These are phyloP conservation scores for Cnemophilus loriae DNA, from an alignment of 2,113 vertebrate species.

Conservation along the genomic window DNA sequence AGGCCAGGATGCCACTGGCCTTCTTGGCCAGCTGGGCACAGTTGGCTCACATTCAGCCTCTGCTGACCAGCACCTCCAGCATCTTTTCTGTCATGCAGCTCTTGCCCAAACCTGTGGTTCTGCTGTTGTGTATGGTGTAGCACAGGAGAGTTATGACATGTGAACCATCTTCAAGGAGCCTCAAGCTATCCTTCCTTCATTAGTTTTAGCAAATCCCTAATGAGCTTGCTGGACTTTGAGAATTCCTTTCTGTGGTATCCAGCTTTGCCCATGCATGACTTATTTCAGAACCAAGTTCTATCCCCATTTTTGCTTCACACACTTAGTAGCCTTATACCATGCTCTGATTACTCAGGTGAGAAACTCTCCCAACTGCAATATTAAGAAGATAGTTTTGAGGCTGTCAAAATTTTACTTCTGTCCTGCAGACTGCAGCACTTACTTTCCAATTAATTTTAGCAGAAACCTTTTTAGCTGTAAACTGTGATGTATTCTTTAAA, in stretches of 20 bases:
- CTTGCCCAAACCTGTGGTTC: background rate
- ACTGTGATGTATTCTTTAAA: background rate
- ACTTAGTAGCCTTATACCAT: background rate
- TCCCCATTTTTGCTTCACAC: background rate
- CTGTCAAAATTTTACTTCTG: background rate
- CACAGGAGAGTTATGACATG: background rate
- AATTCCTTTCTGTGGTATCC: background rate
- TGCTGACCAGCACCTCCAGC: background rate
- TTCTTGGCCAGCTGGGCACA: background rate
- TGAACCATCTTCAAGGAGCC: background rate
- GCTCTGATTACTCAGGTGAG: background rate
- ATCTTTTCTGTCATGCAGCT: background rate
- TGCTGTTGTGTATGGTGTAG: background rate
- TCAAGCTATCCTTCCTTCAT: background rate
- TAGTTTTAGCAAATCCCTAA: background rate
- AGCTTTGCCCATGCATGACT: background rate
- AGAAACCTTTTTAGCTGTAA: background rate
- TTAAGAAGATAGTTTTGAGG: background rate
- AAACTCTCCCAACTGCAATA: background rate
- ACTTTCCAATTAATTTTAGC: background rate
- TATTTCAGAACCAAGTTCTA: background rate
- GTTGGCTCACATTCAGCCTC: background rate
- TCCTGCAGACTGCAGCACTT: background rate
- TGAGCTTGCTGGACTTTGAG: background rate
- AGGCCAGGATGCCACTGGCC: background rate